Percentiles rank a stretch among this genome's conserved stretches.
phyloP scores from a whole-genome alignment of 92 coral and sea anemone genomes.

The Epizoanthus ramosus region DNA sequence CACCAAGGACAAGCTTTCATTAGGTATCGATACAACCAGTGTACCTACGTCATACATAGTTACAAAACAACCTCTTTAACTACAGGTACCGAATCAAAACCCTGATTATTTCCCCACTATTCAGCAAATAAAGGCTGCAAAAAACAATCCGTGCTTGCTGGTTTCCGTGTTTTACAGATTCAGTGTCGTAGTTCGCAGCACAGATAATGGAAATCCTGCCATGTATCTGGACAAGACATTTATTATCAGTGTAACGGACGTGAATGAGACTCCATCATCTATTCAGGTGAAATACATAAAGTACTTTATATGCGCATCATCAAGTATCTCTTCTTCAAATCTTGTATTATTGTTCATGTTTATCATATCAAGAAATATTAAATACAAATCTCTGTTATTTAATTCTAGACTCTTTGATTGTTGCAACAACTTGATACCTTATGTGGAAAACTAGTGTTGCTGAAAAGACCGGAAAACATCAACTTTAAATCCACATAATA shows the following conservation, averaged over 20 bases:
- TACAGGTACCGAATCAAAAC: not conserved
- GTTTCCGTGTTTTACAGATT: constrained; percentile 48
- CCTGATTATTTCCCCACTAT: not conserved
- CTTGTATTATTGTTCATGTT: too few species aligned
- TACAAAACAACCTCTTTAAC: not conserved
- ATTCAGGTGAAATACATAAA: constrained; percentile 66
- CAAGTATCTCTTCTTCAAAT: too few species aligned
- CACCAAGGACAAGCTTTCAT: too few species aligned
- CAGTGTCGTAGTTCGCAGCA: constrained; percentile 77
- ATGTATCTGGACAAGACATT: constrained; percentile 72
- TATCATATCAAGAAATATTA: not conserved
- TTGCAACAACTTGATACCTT: too few species aligned
- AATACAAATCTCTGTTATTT: not conserved
- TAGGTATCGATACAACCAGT: too few species aligned
- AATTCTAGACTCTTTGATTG: too few species aligned
- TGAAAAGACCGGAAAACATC: too few species aligned
- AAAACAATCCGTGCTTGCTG: not conserved
- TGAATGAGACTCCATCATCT: constrained; percentile 85
- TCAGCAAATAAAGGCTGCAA: not conserved
- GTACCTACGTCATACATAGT: not conserved
- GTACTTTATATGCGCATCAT: too few species aligned
- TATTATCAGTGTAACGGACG: constrained; percentile 73
- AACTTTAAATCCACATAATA: too few species aligned
- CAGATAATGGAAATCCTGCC: constrained; percentile 91
- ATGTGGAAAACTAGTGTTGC: too few species aligned